These are phyloP conservation scores for Ostrea denselamellosa DNA, from an alignment of 1,140 invertebrate species.

Conservation along the genomic window DNA sequence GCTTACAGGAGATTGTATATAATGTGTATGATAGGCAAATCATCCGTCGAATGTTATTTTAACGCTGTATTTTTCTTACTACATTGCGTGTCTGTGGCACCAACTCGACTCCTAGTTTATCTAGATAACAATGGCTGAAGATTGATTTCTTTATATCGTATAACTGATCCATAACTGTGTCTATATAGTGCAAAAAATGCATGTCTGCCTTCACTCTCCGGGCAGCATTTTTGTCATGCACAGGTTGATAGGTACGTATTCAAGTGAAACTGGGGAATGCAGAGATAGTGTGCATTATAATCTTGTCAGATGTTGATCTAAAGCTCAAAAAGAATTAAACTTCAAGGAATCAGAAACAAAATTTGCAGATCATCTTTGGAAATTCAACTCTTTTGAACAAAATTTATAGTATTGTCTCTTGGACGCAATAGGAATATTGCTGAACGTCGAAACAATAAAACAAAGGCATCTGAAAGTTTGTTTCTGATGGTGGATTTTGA, in stretches of 20 bases:
- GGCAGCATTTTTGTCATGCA: slow-evolving; percentile 27
- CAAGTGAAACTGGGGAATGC: not conserved
- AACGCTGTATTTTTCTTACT: not conserved
- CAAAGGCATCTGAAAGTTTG: too few relatives aligned
- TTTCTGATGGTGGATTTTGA: too few relatives aligned
- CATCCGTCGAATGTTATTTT: not conserved
- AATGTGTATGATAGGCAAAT: not conserved
- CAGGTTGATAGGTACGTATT: not conserved
- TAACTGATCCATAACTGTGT: slow-evolving; percentile 31
- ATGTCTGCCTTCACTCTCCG: slow-evolving; percentile 7
- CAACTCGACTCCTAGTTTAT: slow-evolving; percentile 20
- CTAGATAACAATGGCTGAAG: slow-evolving; percentile 31
- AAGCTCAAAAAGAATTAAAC: too few relatives aligned
- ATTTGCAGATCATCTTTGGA: too few relatives aligned
- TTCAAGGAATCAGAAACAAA: too few relatives aligned
- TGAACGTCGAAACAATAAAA: too few relatives aligned
- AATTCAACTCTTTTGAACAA: too few relatives aligned
- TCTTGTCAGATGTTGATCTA: too few relatives aligned
- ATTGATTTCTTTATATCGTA: slow-evolving; percentile 39
- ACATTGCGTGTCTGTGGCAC: slow-evolving; percentile 5
- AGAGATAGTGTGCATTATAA: too few relatives aligned
- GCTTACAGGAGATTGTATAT: not conserved
- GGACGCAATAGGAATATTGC: too few relatives aligned
- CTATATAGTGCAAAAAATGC: slow-evolving; percentile 29
- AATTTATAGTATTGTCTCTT: too few relatives aligned